Evolutionary conservation across 1,140 invertebrate species (phyloP), one percentile per base, ranked within the genome.

Genomic region (Coboldia fuscipes): DNA sequence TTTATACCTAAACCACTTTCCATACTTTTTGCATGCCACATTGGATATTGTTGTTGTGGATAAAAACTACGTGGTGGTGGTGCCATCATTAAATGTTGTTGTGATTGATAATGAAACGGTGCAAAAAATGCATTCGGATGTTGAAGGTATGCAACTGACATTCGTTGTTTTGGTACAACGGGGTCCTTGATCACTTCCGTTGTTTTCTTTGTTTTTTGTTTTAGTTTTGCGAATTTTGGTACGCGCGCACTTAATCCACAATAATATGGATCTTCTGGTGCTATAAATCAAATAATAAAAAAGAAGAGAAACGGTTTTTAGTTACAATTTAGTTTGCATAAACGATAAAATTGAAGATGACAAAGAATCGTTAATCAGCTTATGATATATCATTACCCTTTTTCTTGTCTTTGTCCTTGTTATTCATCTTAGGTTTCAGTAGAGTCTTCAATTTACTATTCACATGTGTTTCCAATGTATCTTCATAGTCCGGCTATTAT

Each of bases 221-320:
- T 49, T 34, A 49, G 46, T 42, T 53, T 54, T n/a, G 75, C 76
- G 43, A 83, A 84, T 52, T 84, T 84, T 28, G 80, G 78, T 34
- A 84, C 77, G 36, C 78, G 62, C 18, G 80, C 80, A 45, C 72
- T 56, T 27, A 84, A 57, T 12, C 80, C 80, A 45, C 76, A 82
- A 45, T 84, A 84, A 51, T 84, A 82, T 4, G 79, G 80, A 54
- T 84, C 80, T 47, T 83, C 79, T 8, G 5, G 12, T 3, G 21
- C 30, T 32, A 16, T 17, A 14, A n/a, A n/a, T n/a, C n/a, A n/a
- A n/a, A n/a, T n/a, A n/a, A n/a, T n/a, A n/a, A n/a, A n/a, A n/a
- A n/a, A n/a, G n/a, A n/a, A n/a, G n/a, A n/a, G n/a, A n/a, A n/a
- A n/a, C n/a, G n/a, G n/a, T n/a, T n/a, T n/a, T n/a, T n/a, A n/a